These are phyloP conservation scores for Poeciliopsis retropinna DNA, from an alignment of 2,113 vertebrate genomes.

Conservation along the genomic window DNA sequence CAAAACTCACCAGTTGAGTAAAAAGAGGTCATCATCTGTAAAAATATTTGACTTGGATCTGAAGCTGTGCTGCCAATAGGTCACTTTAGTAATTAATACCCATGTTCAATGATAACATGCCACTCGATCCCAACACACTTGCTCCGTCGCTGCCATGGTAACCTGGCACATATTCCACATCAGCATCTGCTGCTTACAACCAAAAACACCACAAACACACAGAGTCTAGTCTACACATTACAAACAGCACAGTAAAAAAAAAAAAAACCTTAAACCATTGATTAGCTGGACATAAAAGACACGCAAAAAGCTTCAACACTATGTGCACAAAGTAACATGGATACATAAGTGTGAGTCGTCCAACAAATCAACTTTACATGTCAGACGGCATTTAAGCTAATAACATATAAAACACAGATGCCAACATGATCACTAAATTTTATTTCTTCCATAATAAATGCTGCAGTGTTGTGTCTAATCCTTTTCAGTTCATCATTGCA, in stretches of 20 bases:
- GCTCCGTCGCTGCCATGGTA: constrained; percentile 71
- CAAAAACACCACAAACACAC: constrained; percentile 28
- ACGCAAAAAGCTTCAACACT: too few relatives aligned
- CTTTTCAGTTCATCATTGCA: too few relatives aligned
- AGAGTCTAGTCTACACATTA: constrained; percentile 15
- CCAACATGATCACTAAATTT: too few relatives aligned
- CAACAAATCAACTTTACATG: too few relatives aligned
- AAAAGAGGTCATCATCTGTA: constrained; percentile 25
- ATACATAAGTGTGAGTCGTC: too few relatives aligned
- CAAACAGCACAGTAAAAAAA: constrained; percentile 29
- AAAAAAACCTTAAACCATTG: constrained; percentile 36
- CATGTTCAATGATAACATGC: constrained; percentile 54
- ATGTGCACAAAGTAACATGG: too few relatives aligned
- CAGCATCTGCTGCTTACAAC: constrained; percentile 74
- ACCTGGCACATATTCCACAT: constrained; percentile 66
- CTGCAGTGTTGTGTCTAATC: too few relatives aligned
- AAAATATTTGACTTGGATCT: constrained; percentile 46
- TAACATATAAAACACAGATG: too few relatives aligned
- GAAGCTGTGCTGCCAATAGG: constrained; percentile 36
- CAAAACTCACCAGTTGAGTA: background rate
- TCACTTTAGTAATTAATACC: constrained; percentile 61
- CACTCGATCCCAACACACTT: constrained; percentile 50
- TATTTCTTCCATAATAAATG: too few relatives aligned
- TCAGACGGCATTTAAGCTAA: too few relatives aligned
- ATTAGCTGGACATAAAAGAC: constrained; percentile 34